Evolutionary conservation across 2,113 vertebrate genomes (phyloP).

Genomic region (Brachypodius melanocephalos): DNA sequence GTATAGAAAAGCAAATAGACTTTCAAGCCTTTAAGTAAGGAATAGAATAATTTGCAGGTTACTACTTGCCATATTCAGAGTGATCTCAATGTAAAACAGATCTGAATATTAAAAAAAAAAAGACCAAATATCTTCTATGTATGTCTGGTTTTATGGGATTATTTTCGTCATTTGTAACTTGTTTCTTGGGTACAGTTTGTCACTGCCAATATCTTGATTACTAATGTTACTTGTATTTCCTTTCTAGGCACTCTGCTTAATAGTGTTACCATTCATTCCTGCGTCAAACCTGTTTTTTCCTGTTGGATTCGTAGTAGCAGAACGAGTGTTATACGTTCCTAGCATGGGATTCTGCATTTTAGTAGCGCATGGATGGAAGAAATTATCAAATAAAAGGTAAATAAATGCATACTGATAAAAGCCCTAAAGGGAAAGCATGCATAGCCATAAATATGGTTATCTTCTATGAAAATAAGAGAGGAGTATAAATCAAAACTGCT

Average conservation of each 20-base stretch:
- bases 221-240: neutral
- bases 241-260: conserved; percentile 90
- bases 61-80: neutral
- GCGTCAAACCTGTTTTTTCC: conserved; percentile 98
- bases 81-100: neutral
- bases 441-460: neutral
- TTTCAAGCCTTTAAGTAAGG: neutral
- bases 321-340: conserved; percentile 94
- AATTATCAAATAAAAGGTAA: conserved; percentile 84
- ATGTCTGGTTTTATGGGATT: neutral
- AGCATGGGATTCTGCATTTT: conserved; percentile 99
- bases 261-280: conserved; percentile 93
- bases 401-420: neutral
- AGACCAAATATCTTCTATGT: neutral
- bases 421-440: neutral
- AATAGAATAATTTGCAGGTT: neutral
- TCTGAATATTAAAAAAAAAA: neutral
- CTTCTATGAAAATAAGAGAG: neutral
- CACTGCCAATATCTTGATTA: neutral
- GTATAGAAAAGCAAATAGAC: neutral
- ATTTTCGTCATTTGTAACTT: neutral
- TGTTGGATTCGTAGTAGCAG: conserved; percentile 96
- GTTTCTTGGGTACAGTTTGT: neutral
- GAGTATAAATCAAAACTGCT: neutral
- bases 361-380: conserved; percentile 91